Evolutionary conservation across 1,140 invertebrate species (phyloP).

Genomic region (Trachymyrmex cornetzi): DNA sequence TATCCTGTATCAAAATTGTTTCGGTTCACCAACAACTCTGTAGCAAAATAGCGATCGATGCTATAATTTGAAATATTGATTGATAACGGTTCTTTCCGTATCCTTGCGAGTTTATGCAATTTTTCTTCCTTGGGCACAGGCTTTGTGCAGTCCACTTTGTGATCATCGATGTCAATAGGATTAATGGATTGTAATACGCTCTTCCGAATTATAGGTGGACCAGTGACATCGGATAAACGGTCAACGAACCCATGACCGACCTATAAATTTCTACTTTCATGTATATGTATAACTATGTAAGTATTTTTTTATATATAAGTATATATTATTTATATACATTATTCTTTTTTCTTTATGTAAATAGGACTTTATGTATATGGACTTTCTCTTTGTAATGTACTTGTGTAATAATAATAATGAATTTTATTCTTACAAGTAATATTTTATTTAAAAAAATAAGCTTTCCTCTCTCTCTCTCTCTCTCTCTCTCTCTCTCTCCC

Average conservation of each 20-base stretch:
- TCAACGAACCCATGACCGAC: conserved; percentile 47
- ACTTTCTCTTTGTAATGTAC: too few species aligned
- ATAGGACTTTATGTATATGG: not conserved
- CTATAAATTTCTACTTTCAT: not conserved
- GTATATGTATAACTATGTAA: not conserved
- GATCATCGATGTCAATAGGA: conserved; percentile 68
- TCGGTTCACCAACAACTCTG: conserved; percentile 73
- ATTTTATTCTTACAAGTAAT: not conserved
- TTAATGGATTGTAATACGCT: conserved; percentile 70
- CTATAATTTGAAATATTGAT: conserved; percentile 81
- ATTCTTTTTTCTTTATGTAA: not conserved
- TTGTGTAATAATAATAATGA: too few species aligned
- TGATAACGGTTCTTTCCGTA: conserved; percentile 74
- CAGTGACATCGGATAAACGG: not conserved
- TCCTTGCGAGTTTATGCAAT: conserved; percentile 31
- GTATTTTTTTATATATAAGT: not conserved
- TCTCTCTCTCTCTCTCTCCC: too few species aligned
- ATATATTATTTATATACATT: too few species aligned
- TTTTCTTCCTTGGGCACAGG: conserved; percentile 65
- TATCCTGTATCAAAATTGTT: conserved; percentile 77
- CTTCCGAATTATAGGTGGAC: conserved; percentile 54
- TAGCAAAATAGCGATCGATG: conserved; percentile 76
- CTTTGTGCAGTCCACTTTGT: conserved; percentile 74
- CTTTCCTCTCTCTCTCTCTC: too few species aligned
- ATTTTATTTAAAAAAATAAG: too few species aligned